Conservation (phyloP, 2,888 invertebrate genomes). For the Kryphioiulus occultus region DNA sequence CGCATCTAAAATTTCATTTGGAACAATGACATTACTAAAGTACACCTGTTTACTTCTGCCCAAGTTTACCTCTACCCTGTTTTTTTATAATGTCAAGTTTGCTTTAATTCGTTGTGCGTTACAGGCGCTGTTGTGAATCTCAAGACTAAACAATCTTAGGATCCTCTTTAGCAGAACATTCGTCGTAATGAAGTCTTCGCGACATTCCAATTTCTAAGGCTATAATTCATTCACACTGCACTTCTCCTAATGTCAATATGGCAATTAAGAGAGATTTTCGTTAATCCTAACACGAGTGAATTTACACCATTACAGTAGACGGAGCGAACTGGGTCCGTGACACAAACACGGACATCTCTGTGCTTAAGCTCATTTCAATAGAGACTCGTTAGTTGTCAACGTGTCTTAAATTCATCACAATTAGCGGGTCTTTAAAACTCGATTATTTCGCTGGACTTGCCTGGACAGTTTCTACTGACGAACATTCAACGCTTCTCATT, state of each 20-base stretch:
- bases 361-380: constrained; percentile 1
- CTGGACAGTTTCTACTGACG: background rate
- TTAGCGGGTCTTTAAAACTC: background rate
- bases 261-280: background rate
- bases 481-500: background rate
- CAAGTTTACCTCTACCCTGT: no score
- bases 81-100: no score
- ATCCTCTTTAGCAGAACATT: background rate
- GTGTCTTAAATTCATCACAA: background rate
- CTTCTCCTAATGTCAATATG: background rate
- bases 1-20: no score
- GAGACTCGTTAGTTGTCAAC: background rate
- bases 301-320: background rate
- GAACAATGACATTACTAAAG: no score
- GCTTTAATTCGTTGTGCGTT: no score
- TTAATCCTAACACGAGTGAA: background rate
- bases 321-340: background rate
- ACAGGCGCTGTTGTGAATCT: no score
- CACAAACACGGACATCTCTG: background rate
- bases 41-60: no score
- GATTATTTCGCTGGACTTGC: background rate
- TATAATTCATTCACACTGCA: constrained; percentile 20
- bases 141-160: no score
- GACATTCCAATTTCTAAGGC: background rate
- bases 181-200: background rate